Conservation (phyloP, 1,140 invertebrate genomes). For the Globodera rostochiensis region DNA sequence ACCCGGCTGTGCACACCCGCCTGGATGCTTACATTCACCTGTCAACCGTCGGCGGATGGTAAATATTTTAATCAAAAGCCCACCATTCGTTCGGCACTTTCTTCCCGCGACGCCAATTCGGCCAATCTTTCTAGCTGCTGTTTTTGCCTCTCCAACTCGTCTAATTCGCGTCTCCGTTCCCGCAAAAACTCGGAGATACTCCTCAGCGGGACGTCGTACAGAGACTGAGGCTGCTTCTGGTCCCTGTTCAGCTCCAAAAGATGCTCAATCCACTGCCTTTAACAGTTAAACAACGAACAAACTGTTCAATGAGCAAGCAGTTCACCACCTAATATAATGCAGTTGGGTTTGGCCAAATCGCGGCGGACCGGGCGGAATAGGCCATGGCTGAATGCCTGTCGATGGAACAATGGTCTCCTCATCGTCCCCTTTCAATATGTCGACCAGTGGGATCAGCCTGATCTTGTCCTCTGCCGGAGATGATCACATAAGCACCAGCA, state of each 20-base stretch:
- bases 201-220: constrained; percentile 16
- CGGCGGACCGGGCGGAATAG: neutral
- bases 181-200: constrained; percentile 23
- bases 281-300: neutral
- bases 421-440: neutral
- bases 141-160: constrained; percentile 23
- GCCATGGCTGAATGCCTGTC: constrained; percentile 7
- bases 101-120: neutral
- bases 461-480: neutral
- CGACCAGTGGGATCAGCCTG: neutral
- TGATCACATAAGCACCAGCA: too few species aligned
- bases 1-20: constrained; percentile 24
- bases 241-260: constrained; percentile 3
- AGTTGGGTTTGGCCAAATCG: constrained; percentile 5
- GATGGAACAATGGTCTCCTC: neutral
- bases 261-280: constrained; percentile 21
- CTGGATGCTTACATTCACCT: constrained; percentile 24
- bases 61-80: neutral
- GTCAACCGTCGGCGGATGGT: neutral
- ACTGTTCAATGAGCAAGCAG: neutral
- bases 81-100: constrained; percentile 23
- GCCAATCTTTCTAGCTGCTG: constrained; percentile 24
- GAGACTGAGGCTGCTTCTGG: neutral
- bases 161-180: constrained; percentile 3
- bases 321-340: constrained; percentile 21